phyloP scores from a whole-genome alignment of 1,140 invertebrate genomes.

The Drosophila serrata region DNA sequence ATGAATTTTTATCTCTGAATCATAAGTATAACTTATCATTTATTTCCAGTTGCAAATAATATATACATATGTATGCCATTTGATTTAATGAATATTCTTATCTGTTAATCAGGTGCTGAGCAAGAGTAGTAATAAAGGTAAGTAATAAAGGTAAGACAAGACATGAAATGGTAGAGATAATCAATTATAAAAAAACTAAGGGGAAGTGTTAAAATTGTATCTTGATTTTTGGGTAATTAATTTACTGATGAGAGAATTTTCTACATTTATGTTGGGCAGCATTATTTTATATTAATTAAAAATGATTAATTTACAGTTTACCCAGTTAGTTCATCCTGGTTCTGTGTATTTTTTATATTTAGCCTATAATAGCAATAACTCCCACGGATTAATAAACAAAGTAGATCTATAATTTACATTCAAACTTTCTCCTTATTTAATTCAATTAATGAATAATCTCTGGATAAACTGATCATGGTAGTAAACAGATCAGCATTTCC shows the following conservation, averaged over 20 bases:
- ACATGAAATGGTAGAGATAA: neutral
- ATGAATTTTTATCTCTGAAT: constrained; percentile 8
- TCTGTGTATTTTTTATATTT: too few relatives aligned
- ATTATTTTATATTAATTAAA: neutral
- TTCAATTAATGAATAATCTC: neutral
- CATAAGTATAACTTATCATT: constrained; percentile 9
- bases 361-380: too few relatives aligned
- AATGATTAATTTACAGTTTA: neutral
- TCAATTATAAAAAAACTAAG: neutral
- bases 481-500: constrained; percentile 51
- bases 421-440: neutral
- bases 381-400: too few relatives aligned
- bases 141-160: constrained; percentile 6
- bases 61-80: constrained; percentile 14
- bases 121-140: neutral
- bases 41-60: neutral
- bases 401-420: too few relatives aligned
- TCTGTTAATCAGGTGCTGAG: constrained; percentile 7
- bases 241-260: neutral
- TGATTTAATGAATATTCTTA: constrained; percentile 12
- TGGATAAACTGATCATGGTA: constrained; percentile 20
- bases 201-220: too few relatives aligned
- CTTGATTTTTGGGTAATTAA: neutral
- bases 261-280: too few relatives aligned
- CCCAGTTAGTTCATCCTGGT: too few relatives aligned